Evolutionary conservation across 2,888 invertebrate genomes (phyloP).

Genomic region (Platycheirus albimanus): DNA sequence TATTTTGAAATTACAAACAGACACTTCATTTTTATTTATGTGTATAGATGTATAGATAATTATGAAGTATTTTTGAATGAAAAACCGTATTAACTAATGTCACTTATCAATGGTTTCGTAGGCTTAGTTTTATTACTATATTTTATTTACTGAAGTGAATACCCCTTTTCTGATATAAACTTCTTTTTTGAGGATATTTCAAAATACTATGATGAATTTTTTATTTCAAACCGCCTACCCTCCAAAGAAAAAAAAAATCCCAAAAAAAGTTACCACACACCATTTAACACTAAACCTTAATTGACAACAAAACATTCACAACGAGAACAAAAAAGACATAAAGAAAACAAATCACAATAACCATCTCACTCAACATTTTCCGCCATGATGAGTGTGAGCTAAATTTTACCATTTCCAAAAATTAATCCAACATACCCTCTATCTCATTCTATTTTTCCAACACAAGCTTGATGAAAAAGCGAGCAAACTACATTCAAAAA

Average conservation of each 20-base stretch:
- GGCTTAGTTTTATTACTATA: no score
- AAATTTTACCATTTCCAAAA: constrained; percentile 4
- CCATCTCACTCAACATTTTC: constrained; percentile 10
- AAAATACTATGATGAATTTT: no score
- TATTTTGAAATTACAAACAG: no score
- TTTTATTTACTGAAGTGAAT: no score
- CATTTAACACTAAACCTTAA: constrained; percentile 33
- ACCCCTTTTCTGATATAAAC: no score
- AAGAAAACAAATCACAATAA: constrained; percentile 54
- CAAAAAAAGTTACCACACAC: neutral
- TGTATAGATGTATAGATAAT: no score
- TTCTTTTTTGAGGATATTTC: no score
- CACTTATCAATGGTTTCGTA: no score
- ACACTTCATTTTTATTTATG: no score
- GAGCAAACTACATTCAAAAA: constrained; percentile 2
- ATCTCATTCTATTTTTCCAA: constrained; percentile 2
- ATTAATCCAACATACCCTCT: neutral
- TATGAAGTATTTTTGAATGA: no score
- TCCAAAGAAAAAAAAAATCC: neutral
- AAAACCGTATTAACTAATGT: no score
- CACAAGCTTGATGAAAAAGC: neutral
- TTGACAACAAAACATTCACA: constrained; percentile 20
- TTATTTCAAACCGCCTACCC: no score
- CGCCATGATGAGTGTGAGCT: constrained; percentile 13
- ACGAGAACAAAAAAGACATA: constrained; percentile 43